A percentile compares a stretch with the other conserved stretches of the same genome.
These are phyloP conservation scores for Eudyptes chrysolophus DNA, from an alignment of 2,113 vertebrate genomes.

Conservation along the genomic window DNA sequence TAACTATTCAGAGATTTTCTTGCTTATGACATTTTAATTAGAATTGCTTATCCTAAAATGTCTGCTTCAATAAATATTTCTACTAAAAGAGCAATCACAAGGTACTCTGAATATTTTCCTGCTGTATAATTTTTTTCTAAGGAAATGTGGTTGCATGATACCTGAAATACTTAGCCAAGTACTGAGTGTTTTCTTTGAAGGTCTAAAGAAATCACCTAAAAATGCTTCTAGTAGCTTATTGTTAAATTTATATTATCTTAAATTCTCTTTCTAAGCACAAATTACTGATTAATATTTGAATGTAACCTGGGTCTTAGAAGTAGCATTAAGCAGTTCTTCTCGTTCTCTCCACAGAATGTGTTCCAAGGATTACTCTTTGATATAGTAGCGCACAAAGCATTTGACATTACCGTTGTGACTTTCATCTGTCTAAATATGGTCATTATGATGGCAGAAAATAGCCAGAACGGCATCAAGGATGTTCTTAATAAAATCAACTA, in stretches of 20 bases:
- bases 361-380: constrained; percentile 89
- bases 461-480: constrained; percentile 55
- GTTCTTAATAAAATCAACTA: constrained; percentile 86
- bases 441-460: constrained; percentile 89
- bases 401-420: constrained; percentile 89
- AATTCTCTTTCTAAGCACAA: background rate
- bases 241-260: background rate
- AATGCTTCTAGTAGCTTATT: background rate
- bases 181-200: background rate
- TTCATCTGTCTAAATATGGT: constrained; percentile 95
- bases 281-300: background rate
- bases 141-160: background rate
- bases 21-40: background rate
- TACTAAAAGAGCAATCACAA: background rate
- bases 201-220: background rate
- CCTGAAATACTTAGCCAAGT: background rate
- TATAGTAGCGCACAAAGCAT: constrained; percentile 87
- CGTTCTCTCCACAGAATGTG: constrained; percentile 75
- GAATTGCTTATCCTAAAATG: background rate
- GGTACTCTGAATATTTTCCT: background rate
- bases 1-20: background rate
- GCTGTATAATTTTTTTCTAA: background rate
- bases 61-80: background rate
- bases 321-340: background rate
- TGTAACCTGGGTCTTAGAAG: background rate